Evolutionary conservation across 2,797 vertebrate genomes (phyloP), one percentile per base, ranked within the genome.

Genomic region (Enteromius treurensis): DNA sequence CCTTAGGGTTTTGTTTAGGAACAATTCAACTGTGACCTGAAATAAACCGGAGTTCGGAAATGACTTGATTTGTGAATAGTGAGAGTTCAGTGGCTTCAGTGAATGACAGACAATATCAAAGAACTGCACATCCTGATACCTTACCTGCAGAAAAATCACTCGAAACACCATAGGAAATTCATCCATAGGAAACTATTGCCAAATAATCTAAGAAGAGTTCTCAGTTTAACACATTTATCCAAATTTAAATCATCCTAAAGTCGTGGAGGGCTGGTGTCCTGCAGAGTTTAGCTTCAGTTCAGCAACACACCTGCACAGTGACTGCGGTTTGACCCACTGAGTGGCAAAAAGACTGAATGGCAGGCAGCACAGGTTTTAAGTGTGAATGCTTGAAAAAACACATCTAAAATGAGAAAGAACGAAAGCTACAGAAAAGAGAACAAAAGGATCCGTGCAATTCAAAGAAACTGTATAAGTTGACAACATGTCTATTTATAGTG

Each of bases 21-120:
- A 49, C 19, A 79, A 51, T 68, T 51, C 7, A 37, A 3, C 64
- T 26, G 32, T 55, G 65, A 42, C 65, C 49, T 70, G n/a, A 80
- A 80, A 80, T 58, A 55, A 80, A 69, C 47, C 8, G 1, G 23
- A 79, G n/a, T 68, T 53, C 13, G n/a, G 29, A 29, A 53, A 67
- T 17, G 21, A 55, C 21, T 55, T 26, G 21, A 69, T 64, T 32
- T 32, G 60, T 32, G 14, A 15, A 0, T 17, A 15, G 60, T 32
- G 19, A 34, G 60, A 19, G 40, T 42, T 42, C 40, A 42, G 8
- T 42, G 40, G 40, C 42, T n/a, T 47, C 40, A 14, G 47, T 78
- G 26, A 19, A 4, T 62, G 17, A 64, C 17, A 78, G 17, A n/a
- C 6, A 29, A 13, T 53, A 53, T 11, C 4, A 34, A 34, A 14